phyloP scores from a whole-genome alignment of 2,888 invertebrate species.

The Syritta pipiens region DNA sequence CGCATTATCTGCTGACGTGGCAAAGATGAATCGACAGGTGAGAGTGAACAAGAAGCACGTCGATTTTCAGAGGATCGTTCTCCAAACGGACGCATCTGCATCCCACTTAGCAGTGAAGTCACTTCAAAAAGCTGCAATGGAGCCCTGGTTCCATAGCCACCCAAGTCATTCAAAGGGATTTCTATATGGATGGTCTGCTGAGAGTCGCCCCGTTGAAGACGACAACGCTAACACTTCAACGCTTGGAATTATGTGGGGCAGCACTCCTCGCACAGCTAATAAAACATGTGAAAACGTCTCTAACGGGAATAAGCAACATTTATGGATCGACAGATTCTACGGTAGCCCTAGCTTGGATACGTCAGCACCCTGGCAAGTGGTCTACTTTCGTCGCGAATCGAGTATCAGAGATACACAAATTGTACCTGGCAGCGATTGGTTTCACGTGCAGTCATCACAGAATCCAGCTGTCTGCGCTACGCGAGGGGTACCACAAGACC shows the following conservation, averaged over 20 bases:
- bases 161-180: conserved; percentile 1
- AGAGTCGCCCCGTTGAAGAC: background rate
- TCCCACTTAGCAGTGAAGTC: conserved; percentile 3
- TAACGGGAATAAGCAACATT: background rate
- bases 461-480: conserved; percentile 11
- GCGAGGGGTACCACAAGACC: conserved; percentile 2
- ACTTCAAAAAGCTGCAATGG: background rate
- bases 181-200: conserved; percentile 15
- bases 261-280: conserved; percentile 1
- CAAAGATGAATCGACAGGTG: conserved; percentile 18
- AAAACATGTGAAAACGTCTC: background rate
- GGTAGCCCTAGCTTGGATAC: background rate
- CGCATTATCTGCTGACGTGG: background rate
- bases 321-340: conserved; percentile 19
- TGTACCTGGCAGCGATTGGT: background rate
- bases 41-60: background rate
- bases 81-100: conserved; percentile 1
- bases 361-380: background rate
- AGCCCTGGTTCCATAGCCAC: background rate
- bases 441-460: conserved; percentile 1
- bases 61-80: conserved; percentile 10
- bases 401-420: conserved; percentile 2
- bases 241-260: conserved; percentile 12
- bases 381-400: conserved; percentile 6
- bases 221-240: background rate